Percentiles rank a stretch among this genome's conserved stretches.
These are phyloP conservation scores for Alloplasta piceator DNA, from an alignment of 2,888 invertebrate species.

Conservation along the genomic window DNA sequence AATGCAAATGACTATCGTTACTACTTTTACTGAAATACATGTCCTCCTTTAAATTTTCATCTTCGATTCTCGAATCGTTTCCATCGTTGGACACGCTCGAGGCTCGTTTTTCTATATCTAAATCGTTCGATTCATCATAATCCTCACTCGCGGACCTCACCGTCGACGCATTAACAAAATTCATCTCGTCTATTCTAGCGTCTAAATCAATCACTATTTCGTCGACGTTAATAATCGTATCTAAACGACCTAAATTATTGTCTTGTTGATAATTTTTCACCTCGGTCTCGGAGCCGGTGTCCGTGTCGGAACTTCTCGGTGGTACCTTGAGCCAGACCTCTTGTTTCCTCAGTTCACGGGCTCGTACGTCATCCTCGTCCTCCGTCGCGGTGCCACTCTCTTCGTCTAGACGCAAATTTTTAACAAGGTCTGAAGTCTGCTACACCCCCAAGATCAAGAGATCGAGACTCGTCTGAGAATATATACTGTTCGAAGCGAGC, in stretches of 20 bases:
- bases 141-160: slow-evolving; percentile 43
- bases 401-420: slow-evolving; percentile 84
- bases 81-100: slow-evolving; percentile 18
- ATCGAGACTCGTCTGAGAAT: slow-evolving; percentile 70
- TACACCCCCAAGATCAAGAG: slow-evolving; percentile 68
- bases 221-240: slow-evolving; percentile 46
- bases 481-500: slow-evolving; percentile 61
- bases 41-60: slow-evolving; percentile 51
- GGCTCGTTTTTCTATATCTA: slow-evolving; percentile 41
- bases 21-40: slow-evolving; percentile 34
- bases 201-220: slow-evolving; percentile 63
- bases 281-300: slow-evolving; percentile 89
- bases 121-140: slow-evolving; percentile 28
- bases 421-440: slow-evolving; percentile 72
- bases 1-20: slow-evolving; percentile 65
- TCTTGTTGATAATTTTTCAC: slow-evolving; percentile 84
- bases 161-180: slow-evolving; percentile 19
- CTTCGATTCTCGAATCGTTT: slow-evolving; percentile 2
- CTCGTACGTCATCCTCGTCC: slow-evolving; percentile 88
- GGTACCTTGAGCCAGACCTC: slow-evolving; percentile 88
- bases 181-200: slow-evolving; percentile 49
- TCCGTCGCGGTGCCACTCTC: slow-evolving; percentile 90
- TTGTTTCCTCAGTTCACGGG: slow-evolving; percentile 87
- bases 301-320: slow-evolving; percentile 86
- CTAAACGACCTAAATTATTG: slow-evolving; percentile 46